Evolutionary conservation across 2,888 invertebrate genomes (phyloP), one percentile per base, ranked within the genome.

Genomic region (Eristalis pertinax): DNA sequence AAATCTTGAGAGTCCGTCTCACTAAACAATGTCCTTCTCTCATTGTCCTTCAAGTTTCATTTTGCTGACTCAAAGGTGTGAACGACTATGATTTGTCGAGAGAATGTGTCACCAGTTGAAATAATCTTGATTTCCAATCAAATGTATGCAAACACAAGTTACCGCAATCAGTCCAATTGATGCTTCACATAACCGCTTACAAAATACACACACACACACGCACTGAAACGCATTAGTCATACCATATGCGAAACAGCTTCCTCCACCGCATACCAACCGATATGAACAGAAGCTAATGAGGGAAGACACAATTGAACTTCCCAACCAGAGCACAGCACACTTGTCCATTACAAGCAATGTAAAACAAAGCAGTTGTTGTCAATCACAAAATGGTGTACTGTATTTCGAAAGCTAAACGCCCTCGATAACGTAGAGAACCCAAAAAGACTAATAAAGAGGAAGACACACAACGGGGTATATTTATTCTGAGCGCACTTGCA

Each of bases 351-450:
- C 76, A 65, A 76, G 43, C 62, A 70, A 70, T 60, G 43, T 67
- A 72, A 56, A 70, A 22, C 35, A 24, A 67, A 26, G 22, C 24
- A 60, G 26, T 15, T 26, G 26, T 60, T 56, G 24, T 38, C 4
- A 35, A 50, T n/a, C 58, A 65, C 63, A 81, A 85, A 69, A 78
- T 78, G 74, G 78, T 82, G 64, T 19, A 58, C 65, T 73, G 74
- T 65, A 78, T 60, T 79, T 78, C 22, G 73, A 75, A 79, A 79
- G 62, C 67, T 67, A 29, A 41, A 63, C 73, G 86, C 35, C 86
- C 86, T 60, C 78, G 32, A 58, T 86, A 82, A 79, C 86, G 86
- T 86, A 83, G 69, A 38, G 74, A 78, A 83, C 86, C 77, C 78
- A 85, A 62, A 85, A 80, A 77, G 68, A 50, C 73, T 68, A 82